Evolutionary conservation across 1,140 invertebrate species (phyloP).

Genomic region (Dendrolimus punctatus): DNA sequence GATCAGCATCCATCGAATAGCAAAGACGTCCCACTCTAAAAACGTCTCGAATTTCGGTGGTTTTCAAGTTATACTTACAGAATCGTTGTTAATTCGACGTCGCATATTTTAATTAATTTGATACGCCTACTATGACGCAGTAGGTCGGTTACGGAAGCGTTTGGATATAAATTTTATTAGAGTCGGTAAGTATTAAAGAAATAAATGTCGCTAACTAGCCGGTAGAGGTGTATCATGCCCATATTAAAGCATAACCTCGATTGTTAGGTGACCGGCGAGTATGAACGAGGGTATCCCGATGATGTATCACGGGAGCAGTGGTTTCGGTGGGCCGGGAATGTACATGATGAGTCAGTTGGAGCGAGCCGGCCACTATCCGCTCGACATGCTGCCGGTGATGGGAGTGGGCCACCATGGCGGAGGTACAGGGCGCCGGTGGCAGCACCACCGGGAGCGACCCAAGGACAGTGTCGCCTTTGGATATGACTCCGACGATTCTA

Average conservation of each 20-base stretch:
- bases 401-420: conserved; percentile 26
- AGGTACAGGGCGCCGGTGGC: conserved; percentile 44
- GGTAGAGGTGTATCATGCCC: not conserved
- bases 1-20: conserved; percentile 25
- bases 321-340: conserved; percentile 34
- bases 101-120: conserved; percentile 38
- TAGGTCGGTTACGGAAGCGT: conserved; percentile 39
- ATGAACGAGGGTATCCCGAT: conserved; percentile 59
- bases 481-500: conserved; percentile 68
- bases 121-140: conserved; percentile 52
- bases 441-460: conserved; percentile 34
- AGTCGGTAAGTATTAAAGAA: conserved; percentile 33
- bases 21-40: conserved; percentile 27
- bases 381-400: conserved; percentile 33
- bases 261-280: conserved; percentile 14
- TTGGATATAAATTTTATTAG: conserved; percentile 32
- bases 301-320: conserved; percentile 43
- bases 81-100: conserved; percentile 45
- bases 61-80: conserved; percentile 25
- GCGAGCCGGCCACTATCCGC: conserved; percentile 30
- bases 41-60: conserved; percentile 57
- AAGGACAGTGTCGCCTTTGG: conserved; percentile 49
- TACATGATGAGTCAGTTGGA: conserved; percentile 43
- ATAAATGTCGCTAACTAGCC: conserved; percentile 8
- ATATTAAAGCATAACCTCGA: not conserved